These are phyloP conservation scores for Sinodicranocentrus sp. DNA, from an alignment of 2,888 invertebrate genomes.

Conservation along the genomic window DNA sequence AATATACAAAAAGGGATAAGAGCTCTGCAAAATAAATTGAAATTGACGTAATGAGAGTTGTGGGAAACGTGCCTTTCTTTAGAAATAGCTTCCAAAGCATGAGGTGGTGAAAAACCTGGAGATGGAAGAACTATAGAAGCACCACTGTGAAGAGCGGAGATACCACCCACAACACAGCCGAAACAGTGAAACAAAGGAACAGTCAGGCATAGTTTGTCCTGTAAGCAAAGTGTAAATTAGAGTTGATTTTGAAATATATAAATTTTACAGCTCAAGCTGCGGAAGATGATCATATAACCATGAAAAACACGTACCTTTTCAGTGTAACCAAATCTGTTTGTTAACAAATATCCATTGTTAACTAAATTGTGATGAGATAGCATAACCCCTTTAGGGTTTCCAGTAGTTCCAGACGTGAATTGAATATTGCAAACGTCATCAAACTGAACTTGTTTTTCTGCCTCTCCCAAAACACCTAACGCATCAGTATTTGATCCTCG, in stretches of 20 bases:
- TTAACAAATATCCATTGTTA: slow-evolving; percentile 80
- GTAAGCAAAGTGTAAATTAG: too few relatives aligned
- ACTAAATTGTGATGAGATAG: slow-evolving; percentile 80
- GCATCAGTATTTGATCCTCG: slow-evolving; percentile 79
- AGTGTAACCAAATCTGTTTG: slow-evolving; percentile 73
- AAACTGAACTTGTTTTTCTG: slow-evolving; percentile 82
- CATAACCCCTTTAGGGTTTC: slow-evolving; percentile 79
- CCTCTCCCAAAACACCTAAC: slow-evolving; percentile 77
- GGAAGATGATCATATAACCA: too few relatives aligned
- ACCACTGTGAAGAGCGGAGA: slow-evolving; percentile 82
- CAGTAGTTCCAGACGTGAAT: slow-evolving; percentile 85
- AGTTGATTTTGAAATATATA: too few relatives aligned
- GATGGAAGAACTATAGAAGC: slow-evolving; percentile 83
- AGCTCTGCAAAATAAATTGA: too few relatives aligned
- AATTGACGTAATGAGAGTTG: too few relatives aligned
- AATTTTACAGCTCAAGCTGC: too few relatives aligned
- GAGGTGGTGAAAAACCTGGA: slow-evolving; percentile 82
- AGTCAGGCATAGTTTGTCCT: slow-evolving; percentile 76
- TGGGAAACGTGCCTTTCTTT: slow-evolving; percentile 64
- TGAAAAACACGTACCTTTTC: slow-evolving; percentile 69
- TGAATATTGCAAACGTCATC: slow-evolving; percentile 87
- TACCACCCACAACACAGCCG: slow-evolving; percentile 84
- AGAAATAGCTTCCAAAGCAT: slow-evolving; percentile 79
- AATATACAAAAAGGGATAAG: too few relatives aligned
- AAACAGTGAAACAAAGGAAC: slow-evolving; percentile 91